These are phyloP conservation scores for Caenorhabditis uteleia DNA, from an alignment of 2,888 invertebrate species.

Conservation along the genomic window DNA sequence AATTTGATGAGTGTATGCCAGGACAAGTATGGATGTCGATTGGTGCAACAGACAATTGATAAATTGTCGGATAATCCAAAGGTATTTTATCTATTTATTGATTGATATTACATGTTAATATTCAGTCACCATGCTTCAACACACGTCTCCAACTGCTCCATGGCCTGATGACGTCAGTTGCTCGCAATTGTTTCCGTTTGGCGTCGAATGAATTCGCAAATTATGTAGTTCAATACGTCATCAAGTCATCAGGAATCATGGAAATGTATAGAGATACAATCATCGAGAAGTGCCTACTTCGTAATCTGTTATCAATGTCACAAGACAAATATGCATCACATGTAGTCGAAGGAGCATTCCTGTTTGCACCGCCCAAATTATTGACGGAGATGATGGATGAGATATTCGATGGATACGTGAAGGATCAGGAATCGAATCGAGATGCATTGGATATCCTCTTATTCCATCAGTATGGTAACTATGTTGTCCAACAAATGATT, in stretches of 20 bases:
- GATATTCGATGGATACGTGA: slow-evolving; percentile 54
- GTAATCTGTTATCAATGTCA: slow-evolving; percentile 56
- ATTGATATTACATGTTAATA: no score
- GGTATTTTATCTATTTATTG: no score
- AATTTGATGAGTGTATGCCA: slow-evolving; percentile 41
- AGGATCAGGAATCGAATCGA: slow-evolving; percentile 39
- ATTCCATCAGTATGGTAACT: slow-evolving; percentile 66
- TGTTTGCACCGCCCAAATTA: slow-evolving; percentile 34
- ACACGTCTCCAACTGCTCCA: slow-evolving; percentile 20
- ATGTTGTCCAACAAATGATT: slow-evolving; percentile 62
- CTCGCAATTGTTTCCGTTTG: slow-evolving; percentile 37
- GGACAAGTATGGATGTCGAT: slow-evolving; percentile 53
- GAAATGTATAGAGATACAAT: slow-evolving; percentile 47
- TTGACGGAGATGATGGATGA: slow-evolving; percentile 54
- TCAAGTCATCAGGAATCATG: slow-evolving; percentile 41
- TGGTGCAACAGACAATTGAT: slow-evolving; percentile 51
- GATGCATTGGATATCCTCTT: slow-evolving; percentile 57
- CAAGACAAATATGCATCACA: slow-evolving; percentile 63
- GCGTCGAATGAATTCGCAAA: slow-evolving; percentile 59
- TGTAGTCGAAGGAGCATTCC: slow-evolving; percentile 59
- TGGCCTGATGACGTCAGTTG: slow-evolving; percentile 23
- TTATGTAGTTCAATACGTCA: slow-evolving; percentile 59
- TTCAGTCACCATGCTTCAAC: slow-evolving; percentile 23
- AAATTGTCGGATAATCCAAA: slow-evolving; percentile 41
- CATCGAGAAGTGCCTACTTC: slow-evolving; percentile 54